A percentile compares a stretch with the other conserved stretches of the same genome.
These are phyloP conservation scores for Mimas tiliae DNA, from an alignment of 2,888 invertebrate species.

Conservation along the genomic window DNA sequence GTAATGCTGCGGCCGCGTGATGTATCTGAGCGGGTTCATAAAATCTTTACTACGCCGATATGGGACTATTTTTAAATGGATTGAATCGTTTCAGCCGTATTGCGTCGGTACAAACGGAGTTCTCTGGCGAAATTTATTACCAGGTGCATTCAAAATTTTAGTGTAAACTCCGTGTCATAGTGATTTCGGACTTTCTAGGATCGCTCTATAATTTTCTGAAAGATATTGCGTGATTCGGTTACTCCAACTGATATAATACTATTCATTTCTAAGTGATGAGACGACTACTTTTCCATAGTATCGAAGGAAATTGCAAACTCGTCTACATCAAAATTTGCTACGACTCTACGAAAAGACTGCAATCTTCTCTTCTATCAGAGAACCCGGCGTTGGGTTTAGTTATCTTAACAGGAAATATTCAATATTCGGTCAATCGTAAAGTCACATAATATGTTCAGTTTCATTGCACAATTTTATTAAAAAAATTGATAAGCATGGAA, in stretches of 20 bases:
- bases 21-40: conserved; percentile 23
- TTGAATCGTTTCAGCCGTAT: conserved; percentile 16
- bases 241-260: neutral
- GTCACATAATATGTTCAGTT: no score
- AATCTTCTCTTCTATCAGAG: no score
- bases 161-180: neutral
- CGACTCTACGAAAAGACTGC: no score
- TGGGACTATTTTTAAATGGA: conserved; percentile 25
- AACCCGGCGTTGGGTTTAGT: no score
- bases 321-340: no score
- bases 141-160: neutral
- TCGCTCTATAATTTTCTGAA: neutral
- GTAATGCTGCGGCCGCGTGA: conserved; percentile 14
- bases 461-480: no score
- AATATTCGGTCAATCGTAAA: no score
- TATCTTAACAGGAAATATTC: no score
- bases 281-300: no score
- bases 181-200: neutral
- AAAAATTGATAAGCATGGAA: no score
- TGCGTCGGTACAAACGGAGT: conserved; percentile 20
- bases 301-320: no score
- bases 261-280: no score
- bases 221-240: neutral
- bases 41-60: conserved; percentile 23
- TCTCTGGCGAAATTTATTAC: conserved; percentile 19